These are phyloP conservation scores for Tringa solitaria DNA, from an alignment of 2,113 vertebrate species.

Conservation along the genomic window DNA sequence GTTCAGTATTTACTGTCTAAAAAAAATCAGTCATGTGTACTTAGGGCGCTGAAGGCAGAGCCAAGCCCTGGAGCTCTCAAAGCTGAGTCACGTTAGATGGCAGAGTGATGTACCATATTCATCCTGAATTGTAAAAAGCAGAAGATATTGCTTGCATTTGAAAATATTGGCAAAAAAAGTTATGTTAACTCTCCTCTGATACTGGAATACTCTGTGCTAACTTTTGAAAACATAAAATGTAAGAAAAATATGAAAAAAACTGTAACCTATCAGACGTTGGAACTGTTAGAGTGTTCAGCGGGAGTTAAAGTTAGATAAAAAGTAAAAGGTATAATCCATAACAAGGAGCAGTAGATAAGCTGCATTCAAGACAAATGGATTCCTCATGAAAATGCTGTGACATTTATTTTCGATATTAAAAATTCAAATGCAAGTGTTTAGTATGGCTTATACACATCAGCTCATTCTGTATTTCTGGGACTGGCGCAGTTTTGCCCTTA, in stretches of 20 bases:
- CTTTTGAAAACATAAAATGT: neutral
- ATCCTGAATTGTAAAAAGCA: neutral
- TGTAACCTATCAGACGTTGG: neutral
- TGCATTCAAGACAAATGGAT: neutral
- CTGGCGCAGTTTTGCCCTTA: conserved; percentile 7
- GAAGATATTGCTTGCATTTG: neutral
- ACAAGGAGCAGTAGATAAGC: neutral
- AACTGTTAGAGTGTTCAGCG: neutral
- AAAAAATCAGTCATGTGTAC: neutral
- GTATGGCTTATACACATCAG: neutral
- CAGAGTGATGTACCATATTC: neutral
- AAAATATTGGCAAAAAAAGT: neutral
- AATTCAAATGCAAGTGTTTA: conserved; percentile 45
- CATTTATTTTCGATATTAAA: conserved; percentile 43
- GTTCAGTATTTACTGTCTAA: neutral
- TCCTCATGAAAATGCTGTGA: conserved; percentile 31
- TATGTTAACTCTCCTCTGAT: neutral
- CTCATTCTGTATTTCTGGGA: conserved; percentile 1
- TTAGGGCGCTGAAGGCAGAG: neutral
- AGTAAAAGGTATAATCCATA: neutral
- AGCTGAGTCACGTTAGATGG: conserved; percentile 16
- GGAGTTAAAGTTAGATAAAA: neutral
- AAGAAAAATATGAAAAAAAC: neutral
- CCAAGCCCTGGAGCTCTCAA: conserved; percentile 16
- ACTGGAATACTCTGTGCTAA: neutral